Conservation (phyloP, 2,888 invertebrate species). For the Julus scandinavius region DNA sequence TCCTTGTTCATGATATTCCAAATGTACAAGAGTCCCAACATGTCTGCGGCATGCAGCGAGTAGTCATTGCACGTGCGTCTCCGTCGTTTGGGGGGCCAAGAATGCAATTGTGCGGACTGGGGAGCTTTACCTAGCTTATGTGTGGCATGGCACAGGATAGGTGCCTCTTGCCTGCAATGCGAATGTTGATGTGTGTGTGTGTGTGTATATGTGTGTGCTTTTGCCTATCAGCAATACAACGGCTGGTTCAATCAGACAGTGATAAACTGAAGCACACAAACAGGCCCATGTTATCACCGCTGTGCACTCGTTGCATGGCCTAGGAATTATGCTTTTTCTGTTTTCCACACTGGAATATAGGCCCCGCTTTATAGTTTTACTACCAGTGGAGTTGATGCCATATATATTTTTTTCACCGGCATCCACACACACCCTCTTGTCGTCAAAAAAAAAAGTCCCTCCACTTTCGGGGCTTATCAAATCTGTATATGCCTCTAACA, state of each 20-base stretch:
- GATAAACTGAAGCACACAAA: conserved; percentile 49
- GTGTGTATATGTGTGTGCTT: conserved; percentile 39
- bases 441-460: background rate
- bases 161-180: background rate
- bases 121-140: conserved; percentile 41
- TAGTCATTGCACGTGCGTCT: background rate
- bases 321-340: conserved; percentile 50
- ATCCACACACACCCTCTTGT: background rate
- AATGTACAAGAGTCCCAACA: background rate
- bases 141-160: background rate
- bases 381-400: background rate
- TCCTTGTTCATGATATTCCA: background rate
- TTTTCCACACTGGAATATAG: conserved; percentile 40
- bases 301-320: conserved; percentile 39
- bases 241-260: conserved; percentile 50
- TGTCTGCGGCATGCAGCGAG: background rate
- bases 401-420: background rate
- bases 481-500: background rate
- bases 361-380: conserved; percentile 21
- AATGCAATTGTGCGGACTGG: conserved; percentile 47
- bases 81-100: conserved; percentile 42
- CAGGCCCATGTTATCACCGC: conserved; percentile 47
- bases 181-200: conserved; percentile 12
- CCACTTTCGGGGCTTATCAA: background rate
- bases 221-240: conserved; percentile 50